Percentiles rank a stretch among this genome's conserved stretches.
These are phyloP conservation scores for Phataginus tricuspis DNA, from an alignment of 2,797 vertebrate species.

Conservation along the genomic window DNA sequence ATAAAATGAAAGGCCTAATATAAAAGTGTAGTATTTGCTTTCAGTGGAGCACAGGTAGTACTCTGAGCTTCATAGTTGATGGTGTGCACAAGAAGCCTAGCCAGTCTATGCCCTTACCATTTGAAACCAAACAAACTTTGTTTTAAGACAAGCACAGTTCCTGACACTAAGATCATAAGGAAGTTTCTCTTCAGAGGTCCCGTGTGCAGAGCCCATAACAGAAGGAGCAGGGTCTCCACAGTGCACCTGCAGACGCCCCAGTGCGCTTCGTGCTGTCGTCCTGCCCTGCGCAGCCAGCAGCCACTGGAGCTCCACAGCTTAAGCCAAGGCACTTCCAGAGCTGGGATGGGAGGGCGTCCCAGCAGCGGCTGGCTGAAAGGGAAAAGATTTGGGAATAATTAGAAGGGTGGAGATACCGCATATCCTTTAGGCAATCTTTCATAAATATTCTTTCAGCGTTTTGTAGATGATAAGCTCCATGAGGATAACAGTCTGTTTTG, in stretches of 20 bases:
- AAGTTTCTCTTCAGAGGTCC: neutral
- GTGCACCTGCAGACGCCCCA: neutral
- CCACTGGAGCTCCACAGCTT: too few species aligned
- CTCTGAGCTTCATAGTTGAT: neutral
- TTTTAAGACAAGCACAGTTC: neutral
- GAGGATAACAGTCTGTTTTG: neutral
- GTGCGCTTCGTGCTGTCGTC: too few species aligned
- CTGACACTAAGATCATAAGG: constrained; percentile 11
- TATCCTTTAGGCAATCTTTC: neutral
- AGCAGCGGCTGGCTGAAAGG: neutral
- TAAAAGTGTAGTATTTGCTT: constrained; percentile 13
- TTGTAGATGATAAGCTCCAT: neutral
- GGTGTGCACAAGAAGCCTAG: neutral
- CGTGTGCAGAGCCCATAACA: neutral
- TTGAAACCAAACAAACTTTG: constrained; percentile 7
- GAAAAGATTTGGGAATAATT: neutral
- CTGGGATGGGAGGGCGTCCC: too few species aligned
- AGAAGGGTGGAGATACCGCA: neutral
- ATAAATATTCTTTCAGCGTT: neutral
- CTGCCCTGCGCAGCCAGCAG: too few species aligned
- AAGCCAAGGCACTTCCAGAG: too few species aligned
- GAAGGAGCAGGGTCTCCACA: neutral
- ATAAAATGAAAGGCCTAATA: neutral
- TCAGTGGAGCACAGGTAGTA: neutral
- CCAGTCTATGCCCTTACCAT: neutral